phyloP scores from a whole-genome alignment of 2,113 vertebrate genomes.

The Pangasianodon hypophthalmus region DNA sequence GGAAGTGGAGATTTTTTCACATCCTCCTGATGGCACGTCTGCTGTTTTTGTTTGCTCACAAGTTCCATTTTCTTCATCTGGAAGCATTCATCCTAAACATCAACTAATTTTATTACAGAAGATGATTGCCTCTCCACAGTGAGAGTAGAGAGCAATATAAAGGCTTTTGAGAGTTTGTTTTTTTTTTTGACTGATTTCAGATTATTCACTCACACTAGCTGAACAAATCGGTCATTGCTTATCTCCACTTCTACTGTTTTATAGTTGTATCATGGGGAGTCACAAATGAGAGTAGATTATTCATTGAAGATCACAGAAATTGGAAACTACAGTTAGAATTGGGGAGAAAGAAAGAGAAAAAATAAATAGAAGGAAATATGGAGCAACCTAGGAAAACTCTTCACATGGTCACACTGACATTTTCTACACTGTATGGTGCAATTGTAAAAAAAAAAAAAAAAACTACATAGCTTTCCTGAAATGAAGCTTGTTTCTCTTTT shows the following conservation, averaged over 20 bases:
- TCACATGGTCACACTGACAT: neutral
- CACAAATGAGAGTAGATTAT: neutral
- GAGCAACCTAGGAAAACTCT: neutral
- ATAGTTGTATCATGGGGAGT: neutral
- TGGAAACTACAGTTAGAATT: neutral
- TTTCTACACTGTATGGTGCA: neutral
- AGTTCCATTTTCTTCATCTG: neutral
- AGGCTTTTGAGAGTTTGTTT: neutral
- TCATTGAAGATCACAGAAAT: neutral
- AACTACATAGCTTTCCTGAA: neutral
- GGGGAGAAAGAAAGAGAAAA: neutral
- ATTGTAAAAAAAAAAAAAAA: neutral
- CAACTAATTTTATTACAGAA: constrained; percentile 7
- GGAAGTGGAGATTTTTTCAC: neutral
- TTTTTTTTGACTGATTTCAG: neutral
- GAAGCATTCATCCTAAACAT: neutral
- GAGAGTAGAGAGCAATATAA: neutral
- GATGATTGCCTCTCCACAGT: neutral
- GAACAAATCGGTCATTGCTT: neutral
- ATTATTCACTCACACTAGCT: neutral
- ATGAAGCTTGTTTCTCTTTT: neutral
- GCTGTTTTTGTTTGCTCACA: neutral
- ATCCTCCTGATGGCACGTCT: neutral
- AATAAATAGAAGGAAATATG: neutral
- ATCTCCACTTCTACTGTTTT: neutral